Conservation (phyloP, 2,113 vertebrate species). For the Noctilio leporinus region DNA sequence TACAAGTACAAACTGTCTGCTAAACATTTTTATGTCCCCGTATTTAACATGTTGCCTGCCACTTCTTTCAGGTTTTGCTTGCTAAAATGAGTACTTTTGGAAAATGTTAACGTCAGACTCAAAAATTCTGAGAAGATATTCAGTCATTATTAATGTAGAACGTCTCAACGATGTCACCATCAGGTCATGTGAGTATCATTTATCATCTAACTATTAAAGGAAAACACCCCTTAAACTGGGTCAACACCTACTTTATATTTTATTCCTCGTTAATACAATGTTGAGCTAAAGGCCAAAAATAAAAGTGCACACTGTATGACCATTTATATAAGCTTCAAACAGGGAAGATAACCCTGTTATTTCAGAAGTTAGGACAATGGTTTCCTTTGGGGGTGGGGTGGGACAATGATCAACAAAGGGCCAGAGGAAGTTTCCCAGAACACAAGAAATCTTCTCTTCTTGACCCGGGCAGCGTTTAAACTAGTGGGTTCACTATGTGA, state of each 20-base stretch:
- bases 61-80: background rate
- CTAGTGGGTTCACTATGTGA: background rate
- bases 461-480: background rate
- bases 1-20: background rate
- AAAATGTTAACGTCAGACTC: background rate
- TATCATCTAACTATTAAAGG: background rate
- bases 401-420: background rate
- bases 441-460: background rate
- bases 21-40: background rate
- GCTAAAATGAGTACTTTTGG: background rate
- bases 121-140: background rate
- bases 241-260: background rate
- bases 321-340: background rate
- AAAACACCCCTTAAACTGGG: background rate
- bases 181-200: background rate
- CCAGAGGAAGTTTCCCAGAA: background rate
- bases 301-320: background rate
- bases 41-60: background rate
- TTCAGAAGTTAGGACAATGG: background rate
- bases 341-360: background rate
- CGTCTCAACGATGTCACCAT: background rate
- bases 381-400: background rate
- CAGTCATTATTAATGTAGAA: background rate
- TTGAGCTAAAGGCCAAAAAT: conserved; percentile 18
- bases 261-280: background rate